Conservation (phyloP, 64 coral and sea anemone genomes). For the Astreopora myriophthalma region DNA sequence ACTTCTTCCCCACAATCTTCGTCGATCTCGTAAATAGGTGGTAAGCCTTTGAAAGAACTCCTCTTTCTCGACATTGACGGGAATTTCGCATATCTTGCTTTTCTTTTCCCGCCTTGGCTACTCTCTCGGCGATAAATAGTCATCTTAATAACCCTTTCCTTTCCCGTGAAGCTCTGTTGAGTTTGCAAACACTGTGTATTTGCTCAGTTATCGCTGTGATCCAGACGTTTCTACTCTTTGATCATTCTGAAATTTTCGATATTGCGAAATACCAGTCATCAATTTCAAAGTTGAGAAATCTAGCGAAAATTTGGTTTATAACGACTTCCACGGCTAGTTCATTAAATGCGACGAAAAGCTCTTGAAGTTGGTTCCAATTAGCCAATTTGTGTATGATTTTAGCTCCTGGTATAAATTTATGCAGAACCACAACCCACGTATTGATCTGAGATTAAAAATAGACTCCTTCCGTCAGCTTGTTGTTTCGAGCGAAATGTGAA, state of each 20-base stretch:
- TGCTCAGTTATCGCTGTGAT: not conserved
- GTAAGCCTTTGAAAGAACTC: not conserved
- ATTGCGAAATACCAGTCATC: not conserved
- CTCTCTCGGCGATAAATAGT: constrained; percentile 30
- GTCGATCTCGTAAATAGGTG: constrained; percentile 32
- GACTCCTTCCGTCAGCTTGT: constrained; percentile 18
- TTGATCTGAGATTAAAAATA: constrained; percentile 24
- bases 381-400: not conserved
- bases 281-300: not conserved
- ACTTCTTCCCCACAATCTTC: constrained; percentile 11
- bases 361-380: constrained; percentile 4
- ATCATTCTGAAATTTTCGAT: not conserved
- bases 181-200: not conserved
- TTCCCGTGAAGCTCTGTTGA: not conserved
- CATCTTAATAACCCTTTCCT: not conserved
- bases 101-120: not conserved
- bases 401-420: constrained; percentile 14
- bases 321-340: constrained; percentile 16
- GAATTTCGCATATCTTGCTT: constrained; percentile 8
- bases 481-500: constrained; percentile 11
- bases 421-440: constrained; percentile 13
- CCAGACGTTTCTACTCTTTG: not conserved
- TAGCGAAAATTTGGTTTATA: not conserved
- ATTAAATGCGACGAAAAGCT: not conserved
- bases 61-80: constrained; percentile 22